Evolutionary conservation across 1,140 invertebrate species (phyloP), one percentile per base, ranked within the genome.

Genomic region (Plectus sambesii): DNA sequence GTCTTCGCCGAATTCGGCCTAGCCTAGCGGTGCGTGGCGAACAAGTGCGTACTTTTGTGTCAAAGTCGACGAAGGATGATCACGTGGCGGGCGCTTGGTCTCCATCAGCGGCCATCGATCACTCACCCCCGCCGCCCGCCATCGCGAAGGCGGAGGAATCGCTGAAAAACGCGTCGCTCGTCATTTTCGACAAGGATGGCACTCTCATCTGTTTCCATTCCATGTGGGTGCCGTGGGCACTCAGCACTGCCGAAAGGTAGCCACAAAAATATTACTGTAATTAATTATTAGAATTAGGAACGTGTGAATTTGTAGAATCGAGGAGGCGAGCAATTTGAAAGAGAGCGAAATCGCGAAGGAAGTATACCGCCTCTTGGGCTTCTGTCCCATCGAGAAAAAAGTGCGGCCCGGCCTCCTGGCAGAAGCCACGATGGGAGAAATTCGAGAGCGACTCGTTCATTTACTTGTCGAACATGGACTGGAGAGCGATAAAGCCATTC

Each of bases 151-250:
- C n/a, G n/a, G n/a, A n/a, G n/a, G n/a, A n/a, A n/a, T n/a, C n/a
- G n/a, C n/a, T 26, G 44, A 33, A 38, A 38, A 47, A 39, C 35
- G 51, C 29, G 17, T 62, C 51, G 29, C 53, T 75, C 4, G 73
- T 75, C 17, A 75, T 75, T 20, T 75, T 75, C 54, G 74, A 75
- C 61, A 75, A 75, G 55, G 74, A 75, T 63, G 74, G 74, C 17
- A 75, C 74, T 6, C 60, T 75, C 19, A 73, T 75, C 27, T 75
- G 74, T 43, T 75, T 74, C 55, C 71, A 75, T 44, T 62, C 66
- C 26, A 73, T 75, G 73, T 75, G 73, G 73, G 62, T 69, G 22
- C 72, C 73, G 30, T 75, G 74, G 74, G 63, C 68, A 3, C 60
- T 57, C 39, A 60, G 61, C 26, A 50, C 70, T 3, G 67, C 55